Evolutionary conservation across 2,888 invertebrate species (phyloP).

Genomic region (Drosophila peninsularis): DNA sequence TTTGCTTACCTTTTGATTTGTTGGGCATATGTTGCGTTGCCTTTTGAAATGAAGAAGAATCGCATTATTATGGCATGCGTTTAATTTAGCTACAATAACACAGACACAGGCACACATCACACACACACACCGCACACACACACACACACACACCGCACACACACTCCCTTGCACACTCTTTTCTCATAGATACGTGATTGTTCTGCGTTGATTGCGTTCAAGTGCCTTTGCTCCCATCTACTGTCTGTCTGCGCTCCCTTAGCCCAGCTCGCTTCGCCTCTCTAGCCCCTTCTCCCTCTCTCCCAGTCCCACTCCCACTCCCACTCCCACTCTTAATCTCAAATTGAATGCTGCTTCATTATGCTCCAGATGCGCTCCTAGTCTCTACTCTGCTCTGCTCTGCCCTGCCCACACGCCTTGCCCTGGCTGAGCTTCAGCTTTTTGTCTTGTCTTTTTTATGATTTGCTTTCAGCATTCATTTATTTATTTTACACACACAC

Average conservation of each 20-base stretch:
- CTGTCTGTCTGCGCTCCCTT: constrained; percentile 1
- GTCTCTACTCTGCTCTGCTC: neutral
- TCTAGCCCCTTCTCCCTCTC: neutral
- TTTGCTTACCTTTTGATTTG: constrained; percentile 28
- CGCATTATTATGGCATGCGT: constrained; percentile 78
- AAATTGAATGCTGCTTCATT: constrained; percentile 54
- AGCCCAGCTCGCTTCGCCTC: neutral
- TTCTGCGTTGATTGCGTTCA: constrained; percentile 64
- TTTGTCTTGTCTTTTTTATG: constrained; percentile 44
- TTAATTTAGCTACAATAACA: constrained; percentile 63
- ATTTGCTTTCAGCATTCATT: constrained; percentile 59
- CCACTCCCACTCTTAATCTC: constrained; percentile 25
- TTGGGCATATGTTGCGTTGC: constrained; percentile 29
- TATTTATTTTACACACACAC: constrained; percentile 45
- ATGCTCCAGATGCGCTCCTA: constrained; percentile 36
- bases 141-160: constrained; percentile 1
- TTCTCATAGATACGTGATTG: constrained; percentile 43
- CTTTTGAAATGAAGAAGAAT: constrained; percentile 64
- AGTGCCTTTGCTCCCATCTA: constrained; percentile 44
- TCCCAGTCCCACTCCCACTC: neutral
- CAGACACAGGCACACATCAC: constrained; percentile 7
- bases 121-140: constrained; percentile 18
- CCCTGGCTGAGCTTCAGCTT: constrained; percentile 3
- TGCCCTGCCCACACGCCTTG: neutral
- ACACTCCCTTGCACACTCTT: constrained; percentile 10